phyloP scores from a whole-genome alignment of 1,140 invertebrate genomes.

The Papilio dardanus region DNA sequence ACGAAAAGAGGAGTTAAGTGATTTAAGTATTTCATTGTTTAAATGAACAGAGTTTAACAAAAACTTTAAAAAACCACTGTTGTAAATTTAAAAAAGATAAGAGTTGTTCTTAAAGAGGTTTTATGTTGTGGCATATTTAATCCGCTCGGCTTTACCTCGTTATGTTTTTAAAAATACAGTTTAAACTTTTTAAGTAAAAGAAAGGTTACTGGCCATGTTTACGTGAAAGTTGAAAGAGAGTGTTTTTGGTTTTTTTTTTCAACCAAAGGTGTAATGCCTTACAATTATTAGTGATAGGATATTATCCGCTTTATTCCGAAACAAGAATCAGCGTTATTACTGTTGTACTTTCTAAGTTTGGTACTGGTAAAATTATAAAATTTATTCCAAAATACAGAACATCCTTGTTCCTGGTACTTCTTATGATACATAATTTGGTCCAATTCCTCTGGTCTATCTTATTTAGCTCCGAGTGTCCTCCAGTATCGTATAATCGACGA shows the following conservation, averaged over 20 bases:
- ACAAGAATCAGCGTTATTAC: no score
- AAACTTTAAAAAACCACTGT: not conserved
- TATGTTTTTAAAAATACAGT: slow-evolving; percentile 20
- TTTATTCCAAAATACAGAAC: no score
- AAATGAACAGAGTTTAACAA: slow-evolving; percentile 2
- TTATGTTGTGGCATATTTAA: slow-evolving; percentile 17
- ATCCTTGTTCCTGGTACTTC: no score
- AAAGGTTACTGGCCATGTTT: not conserved
- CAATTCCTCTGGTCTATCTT: no score
- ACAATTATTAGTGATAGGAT: no score
- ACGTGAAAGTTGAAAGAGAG: not conserved
- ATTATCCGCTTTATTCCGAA: no score
- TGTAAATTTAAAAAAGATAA: slow-evolving; percentile 17
- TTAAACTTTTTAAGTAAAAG: slow-evolving; percentile 1
- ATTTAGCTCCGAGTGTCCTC: no score
- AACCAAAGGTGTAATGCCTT: not conserved
- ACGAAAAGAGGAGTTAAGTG: slow-evolving; percentile 4
- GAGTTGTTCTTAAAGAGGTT: slow-evolving; percentile 18
- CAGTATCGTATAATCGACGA: no score
- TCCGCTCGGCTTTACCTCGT: slow-evolving; percentile 11
- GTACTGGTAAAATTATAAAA: no score
- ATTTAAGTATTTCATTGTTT: slow-evolving; percentile 11
- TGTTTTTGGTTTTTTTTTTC: not conserved
- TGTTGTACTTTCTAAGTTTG: no score
- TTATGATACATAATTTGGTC: no score